Conservation (phyloP, 2,888 invertebrate species). For the Machimus atricapillus region DNA sequence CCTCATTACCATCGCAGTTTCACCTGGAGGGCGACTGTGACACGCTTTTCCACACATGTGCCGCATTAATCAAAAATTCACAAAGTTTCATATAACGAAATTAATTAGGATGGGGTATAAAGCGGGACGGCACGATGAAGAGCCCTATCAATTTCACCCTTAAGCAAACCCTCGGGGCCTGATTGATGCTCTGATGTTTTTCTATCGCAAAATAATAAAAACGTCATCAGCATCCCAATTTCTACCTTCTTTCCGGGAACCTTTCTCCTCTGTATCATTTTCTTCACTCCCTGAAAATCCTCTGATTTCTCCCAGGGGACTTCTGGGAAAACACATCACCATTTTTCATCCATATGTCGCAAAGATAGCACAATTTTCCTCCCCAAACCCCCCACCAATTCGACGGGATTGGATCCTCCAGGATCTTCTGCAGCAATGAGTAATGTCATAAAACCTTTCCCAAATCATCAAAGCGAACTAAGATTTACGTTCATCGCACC, state of each 20-base stretch:
- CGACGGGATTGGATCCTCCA: neutral
- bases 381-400: neutral
- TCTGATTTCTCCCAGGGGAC: constrained; percentile 2
- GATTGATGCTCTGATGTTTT: constrained; percentile 12
- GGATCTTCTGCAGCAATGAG: constrained; percentile 25
- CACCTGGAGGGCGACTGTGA: neutral
- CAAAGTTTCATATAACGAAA: constrained; percentile 6
- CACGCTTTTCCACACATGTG: neutral
- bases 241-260: constrained; percentile 22
- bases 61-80: constrained; percentile 22
- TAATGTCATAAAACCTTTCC: constrained; percentile 38
- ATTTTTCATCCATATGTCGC: constrained; percentile 24
- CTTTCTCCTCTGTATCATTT: constrained; percentile 3
- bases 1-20: neutral
- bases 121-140: neutral
- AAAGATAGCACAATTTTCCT: neutral
- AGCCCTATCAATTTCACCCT: neutral
- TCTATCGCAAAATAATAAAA: constrained; percentile 34
- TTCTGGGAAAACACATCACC: constrained; percentile 22
- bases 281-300: constrained; percentile 1
- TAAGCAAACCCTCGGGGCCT: neutral
- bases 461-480: constrained; percentile 38
- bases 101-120: neutral
- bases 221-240: constrained; percentile 30
- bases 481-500: constrained; percentile 31